Evolutionary conservation across 2,888 invertebrate species (phyloP), one percentile per base, ranked within the genome.

Genomic region (Apocheima hispidaria): DNA sequence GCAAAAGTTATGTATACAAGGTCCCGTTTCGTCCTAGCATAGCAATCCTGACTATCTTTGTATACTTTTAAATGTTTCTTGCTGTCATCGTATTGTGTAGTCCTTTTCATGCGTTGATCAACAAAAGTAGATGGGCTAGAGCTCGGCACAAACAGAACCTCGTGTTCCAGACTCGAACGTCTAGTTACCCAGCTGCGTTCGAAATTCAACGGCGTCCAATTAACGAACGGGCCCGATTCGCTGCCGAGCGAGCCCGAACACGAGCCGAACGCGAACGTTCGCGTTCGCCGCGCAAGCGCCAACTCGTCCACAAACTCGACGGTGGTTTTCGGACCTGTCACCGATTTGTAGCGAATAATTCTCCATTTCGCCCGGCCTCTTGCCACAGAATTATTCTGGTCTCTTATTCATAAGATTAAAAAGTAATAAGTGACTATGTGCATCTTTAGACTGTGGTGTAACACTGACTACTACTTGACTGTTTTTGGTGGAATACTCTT

Each of bases 311-410:
- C 85, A 57, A 87, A 84, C 70, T 82, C 90, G 14, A 87, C 89
- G 33, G 93, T 94, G 30, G 89, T 94, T 48, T 94, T 94, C 68
- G 95, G 95, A 16, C 94, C 94, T 14, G 94, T 95, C 16, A 95
- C 94, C 2, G 94, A 94, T 79, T 93, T 93, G 87, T 93, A 92
- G 90, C 90, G 90, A 86, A 87, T 74, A 77, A 79, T 80, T 59
- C 75, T 71, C 64, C 78, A 79, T 63, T 70, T 77, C 63, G 76
- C 79, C 54, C 79, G 81, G 65, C 73, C 68, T 23, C 63, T 90
- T 26, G 77, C 82, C 69, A 73, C 82, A 38, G 89, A 91, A 69
- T 63, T 89, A 52, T 65, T 88, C 73, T 85, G 83, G 78, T 86
- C 88, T 68, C 63, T 83, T 65, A 54, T 82, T 20, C 74, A 74